These are phyloP conservation scores for Hirundichthys speculiger DNA, from an alignment of 2,113 vertebrate species.

Conservation along the genomic window DNA sequence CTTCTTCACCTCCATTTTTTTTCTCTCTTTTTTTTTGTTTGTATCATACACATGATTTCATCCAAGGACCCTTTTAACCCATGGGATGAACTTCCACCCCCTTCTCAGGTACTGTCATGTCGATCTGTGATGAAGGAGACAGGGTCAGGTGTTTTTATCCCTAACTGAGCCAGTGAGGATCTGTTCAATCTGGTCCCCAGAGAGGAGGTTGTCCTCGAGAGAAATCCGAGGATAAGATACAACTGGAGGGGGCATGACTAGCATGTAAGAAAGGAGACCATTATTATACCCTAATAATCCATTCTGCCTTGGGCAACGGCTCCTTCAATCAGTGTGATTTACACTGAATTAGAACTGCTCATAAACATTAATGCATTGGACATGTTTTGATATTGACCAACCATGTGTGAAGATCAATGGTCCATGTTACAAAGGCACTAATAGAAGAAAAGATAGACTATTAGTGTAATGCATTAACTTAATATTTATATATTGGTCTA, in stretches of 20 bases:
- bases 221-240: constrained; percentile 51
- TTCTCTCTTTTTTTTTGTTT: constrained; percentile 17
- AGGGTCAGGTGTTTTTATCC: constrained; percentile 66
- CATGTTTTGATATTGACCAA: constrained; percentile 23
- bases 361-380: constrained; percentile 30
- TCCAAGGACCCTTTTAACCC: constrained; percentile 70
- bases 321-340: constrained; percentile 42
- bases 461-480: background rate
- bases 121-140: constrained; percentile 59
- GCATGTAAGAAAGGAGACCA: constrained; percentile 5
- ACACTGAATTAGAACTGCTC: constrained; percentile 46
- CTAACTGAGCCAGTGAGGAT: constrained; percentile 21
- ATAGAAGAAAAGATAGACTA: constrained; percentile 4
- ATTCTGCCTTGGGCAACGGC: constrained; percentile 2
- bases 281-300: constrained; percentile 41
- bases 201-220: constrained; percentile 57
- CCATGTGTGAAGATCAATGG: constrained; percentile 36
- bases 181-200: constrained; percentile 51
- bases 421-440: background rate
- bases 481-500: constrained; percentile 10
- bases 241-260: constrained; percentile 21
- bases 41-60: constrained; percentile 50
- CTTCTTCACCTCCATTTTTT: constrained; percentile 17
- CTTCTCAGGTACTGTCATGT: constrained; percentile 56
- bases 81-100: constrained; percentile 44